Conservation (phyloP, 64 coral and sea anemone genomes). For the Hydrozoanthus tunicans region DNA sequence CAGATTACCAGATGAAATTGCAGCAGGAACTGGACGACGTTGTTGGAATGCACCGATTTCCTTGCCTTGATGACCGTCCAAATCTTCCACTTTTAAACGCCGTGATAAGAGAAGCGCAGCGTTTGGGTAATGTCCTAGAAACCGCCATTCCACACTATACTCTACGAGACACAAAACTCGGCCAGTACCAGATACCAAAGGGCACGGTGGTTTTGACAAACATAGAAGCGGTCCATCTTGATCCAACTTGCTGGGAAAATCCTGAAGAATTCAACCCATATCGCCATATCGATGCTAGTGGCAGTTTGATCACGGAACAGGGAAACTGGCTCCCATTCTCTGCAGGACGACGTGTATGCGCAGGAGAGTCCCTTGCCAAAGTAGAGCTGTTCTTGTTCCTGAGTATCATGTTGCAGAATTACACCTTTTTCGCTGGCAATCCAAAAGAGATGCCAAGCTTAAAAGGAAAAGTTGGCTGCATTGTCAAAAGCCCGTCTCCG, state of each 20-base stretch:
- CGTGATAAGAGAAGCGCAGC: not conserved
- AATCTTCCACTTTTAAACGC: not conserved
- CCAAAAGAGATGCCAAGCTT: not conserved
- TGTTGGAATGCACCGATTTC: not conserved
- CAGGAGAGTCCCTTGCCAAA: constrained; percentile 58
- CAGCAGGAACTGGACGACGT: not conserved
- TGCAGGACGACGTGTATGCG: constrained; percentile 70
- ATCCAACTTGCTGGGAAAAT: not conserved
- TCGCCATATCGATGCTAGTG: constrained; percentile 29
- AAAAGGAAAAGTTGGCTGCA: constrained; percentile 37
- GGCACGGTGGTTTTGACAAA: not conserved
- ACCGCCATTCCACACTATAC: not conserved
- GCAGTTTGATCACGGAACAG: constrained; percentile 41
- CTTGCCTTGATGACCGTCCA: not conserved
- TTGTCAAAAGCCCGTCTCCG: not conserved
- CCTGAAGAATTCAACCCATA: not conserved
- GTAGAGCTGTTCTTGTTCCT: not conserved
- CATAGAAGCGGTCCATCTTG: not conserved
- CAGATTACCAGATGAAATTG: not conserved
- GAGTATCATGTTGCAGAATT: constrained; percentile 11
- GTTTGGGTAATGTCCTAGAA: not conserved
- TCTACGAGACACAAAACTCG: not conserved
- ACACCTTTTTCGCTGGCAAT: not conserved
- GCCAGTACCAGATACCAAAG: not conserved
- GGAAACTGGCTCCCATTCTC: constrained; percentile 63